Conservation (phyloP, 2,113 vertebrate genomes). For the Onychostoma macrolepis region DNA sequence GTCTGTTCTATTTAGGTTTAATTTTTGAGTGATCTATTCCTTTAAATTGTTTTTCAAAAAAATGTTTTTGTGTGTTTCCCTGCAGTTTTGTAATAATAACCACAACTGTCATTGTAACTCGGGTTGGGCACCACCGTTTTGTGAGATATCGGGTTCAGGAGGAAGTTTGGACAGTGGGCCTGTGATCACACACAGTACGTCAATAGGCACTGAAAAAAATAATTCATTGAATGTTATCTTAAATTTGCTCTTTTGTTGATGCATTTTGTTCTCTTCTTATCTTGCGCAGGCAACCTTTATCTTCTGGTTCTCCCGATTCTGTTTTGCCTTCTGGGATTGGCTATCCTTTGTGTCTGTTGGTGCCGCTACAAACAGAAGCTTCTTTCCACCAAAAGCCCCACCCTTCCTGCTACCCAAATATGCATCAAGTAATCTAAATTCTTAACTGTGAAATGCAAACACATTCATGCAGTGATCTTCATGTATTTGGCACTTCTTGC, state of each 20-base stretch:
- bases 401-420: slow-evolving; percentile 52
- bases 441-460: neutral
- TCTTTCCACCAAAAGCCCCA: slow-evolving; percentile 57
- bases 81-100: slow-evolving; percentile 95
- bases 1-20: neutral
- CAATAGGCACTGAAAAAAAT: neutral
- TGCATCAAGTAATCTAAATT: slow-evolving; percentile 38
- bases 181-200: slow-evolving; percentile 70
- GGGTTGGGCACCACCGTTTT: slow-evolving; percentile 91
- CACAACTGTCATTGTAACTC: slow-evolving; percentile 90
- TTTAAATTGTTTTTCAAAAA: neutral
- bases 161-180: slow-evolving; percentile 95
- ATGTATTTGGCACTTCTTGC: neutral
- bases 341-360: slow-evolving; percentile 65
- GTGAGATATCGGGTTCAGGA: slow-evolving; percentile 80
- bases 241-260: neutral
- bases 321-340: slow-evolving; percentile 62
- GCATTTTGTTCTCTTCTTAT: neutral
- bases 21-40: neutral
- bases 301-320: slow-evolving; percentile 65
- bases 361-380: slow-evolving; percentile 66
- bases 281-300: slow-evolving; percentile 60
- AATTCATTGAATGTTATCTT: neutral
- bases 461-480: neutral
- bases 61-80: neutral